These are phyloP conservation scores for Epinotia bilunana DNA, from an alignment of 2,888 invertebrate species.

Conservation along the genomic window DNA sequence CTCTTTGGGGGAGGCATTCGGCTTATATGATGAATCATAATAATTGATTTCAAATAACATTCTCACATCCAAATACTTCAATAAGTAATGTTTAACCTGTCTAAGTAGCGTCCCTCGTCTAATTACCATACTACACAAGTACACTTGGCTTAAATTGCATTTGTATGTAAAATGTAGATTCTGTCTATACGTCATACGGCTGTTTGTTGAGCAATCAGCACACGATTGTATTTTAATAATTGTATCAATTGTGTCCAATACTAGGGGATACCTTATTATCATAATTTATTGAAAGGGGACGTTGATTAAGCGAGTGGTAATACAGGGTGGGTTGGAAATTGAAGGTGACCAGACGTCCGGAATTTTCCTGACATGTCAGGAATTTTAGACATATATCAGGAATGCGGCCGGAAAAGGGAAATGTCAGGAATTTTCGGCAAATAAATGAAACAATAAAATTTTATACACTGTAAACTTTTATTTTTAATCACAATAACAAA, in stretches of 20 bases:
- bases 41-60: too few relatives aligned
- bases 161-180: constrained; percentile 66
- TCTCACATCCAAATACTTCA: not conserved
- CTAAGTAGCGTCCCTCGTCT: constrained; percentile 32
- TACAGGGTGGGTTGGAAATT: not conserved
- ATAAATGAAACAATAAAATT: too few relatives aligned
- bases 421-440: too few relatives aligned
- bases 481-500: too few relatives aligned
- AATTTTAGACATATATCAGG: too few relatives aligned
- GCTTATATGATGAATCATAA: too few relatives aligned
- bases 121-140: constrained; percentile 22
- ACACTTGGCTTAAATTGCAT: constrained; percentile 56
- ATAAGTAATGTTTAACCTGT: constrained; percentile 3
- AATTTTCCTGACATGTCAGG: too few relatives aligned
- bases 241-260: constrained; percentile 26
- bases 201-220: constrained; percentile 33
- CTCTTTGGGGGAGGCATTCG: too few relatives aligned
- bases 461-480: too few relatives aligned
- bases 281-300: constrained; percentile 11
- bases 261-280: constrained; percentile 26
- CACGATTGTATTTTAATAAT: constrained; percentile 20
- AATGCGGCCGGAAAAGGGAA: too few relatives aligned
- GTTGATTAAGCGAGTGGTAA: constrained; percentile 1
- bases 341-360: too few relatives aligned
- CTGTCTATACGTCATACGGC: constrained; percentile 38